phyloP scores from a whole-genome alignment of 2,113 vertebrate genomes.

The Microtus montanus region DNA sequence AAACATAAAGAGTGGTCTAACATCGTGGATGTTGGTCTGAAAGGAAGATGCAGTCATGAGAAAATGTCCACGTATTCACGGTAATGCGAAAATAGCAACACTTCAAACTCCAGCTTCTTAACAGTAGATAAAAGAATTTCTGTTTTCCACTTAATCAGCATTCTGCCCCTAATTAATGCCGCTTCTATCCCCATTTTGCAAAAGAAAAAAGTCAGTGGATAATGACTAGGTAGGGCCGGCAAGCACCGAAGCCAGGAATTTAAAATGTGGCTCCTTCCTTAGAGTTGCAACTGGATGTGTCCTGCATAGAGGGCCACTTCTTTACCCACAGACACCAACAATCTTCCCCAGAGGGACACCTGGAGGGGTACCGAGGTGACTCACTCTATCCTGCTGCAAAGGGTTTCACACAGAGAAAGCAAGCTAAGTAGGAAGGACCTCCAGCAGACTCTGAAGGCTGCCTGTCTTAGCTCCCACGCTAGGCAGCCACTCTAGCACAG shows the following conservation, averaged over 20 bases:
- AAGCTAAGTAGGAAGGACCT: not conserved
- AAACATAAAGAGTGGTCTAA: not conserved
- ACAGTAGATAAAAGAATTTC: not conserved
- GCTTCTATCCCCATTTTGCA: not conserved
- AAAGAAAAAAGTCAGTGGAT: not conserved
- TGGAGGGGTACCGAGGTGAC: not conserved
- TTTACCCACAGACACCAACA: not conserved
- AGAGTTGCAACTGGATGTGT: not conserved
- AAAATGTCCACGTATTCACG: not conserved
- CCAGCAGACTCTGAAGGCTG: not conserved
- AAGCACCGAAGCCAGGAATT: not conserved
- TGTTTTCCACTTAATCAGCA: not conserved
- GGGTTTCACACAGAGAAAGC: not conserved
- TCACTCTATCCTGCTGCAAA: not conserved
- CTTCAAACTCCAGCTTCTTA: not conserved
- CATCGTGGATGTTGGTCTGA: not conserved
- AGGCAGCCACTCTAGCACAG: not conserved
- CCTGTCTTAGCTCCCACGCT: not conserved
- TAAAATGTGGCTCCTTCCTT: not conserved
- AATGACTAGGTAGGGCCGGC: not conserved
- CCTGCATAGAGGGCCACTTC: not conserved
- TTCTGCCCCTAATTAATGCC: not conserved
- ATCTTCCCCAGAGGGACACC: not conserved
- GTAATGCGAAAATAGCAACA: not conserved
- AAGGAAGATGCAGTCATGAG: not conserved